Base-by-base conservation (phyloP, 2,797 vertebrate species). In the Prionace glauca region DNA sequence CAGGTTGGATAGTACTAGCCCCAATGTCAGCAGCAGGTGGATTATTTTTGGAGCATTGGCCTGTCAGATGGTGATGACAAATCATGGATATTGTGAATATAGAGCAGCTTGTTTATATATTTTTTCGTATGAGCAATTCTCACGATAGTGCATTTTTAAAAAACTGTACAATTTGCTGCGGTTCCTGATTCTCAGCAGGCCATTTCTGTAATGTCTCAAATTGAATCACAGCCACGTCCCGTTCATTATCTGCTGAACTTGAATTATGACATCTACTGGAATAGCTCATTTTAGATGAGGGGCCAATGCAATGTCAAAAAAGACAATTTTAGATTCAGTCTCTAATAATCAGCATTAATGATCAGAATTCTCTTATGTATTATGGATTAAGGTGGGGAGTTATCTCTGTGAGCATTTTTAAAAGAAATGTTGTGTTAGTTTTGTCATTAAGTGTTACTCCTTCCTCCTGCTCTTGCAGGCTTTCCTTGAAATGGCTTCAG, bases 401-500 rank as follows among this genome's bases (percentile, higher is more conserved):
- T 29, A 60, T 26, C 29, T 29, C 50, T 26, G 8, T 20, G 88
- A 62, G 32, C 32, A 7, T 88, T 45, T 24, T 36, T 14, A 36
- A 65, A 29, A 91, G 14, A 91, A n/a, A 56, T 90, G 2, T 50
- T 72, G 20, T 94, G 56, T 60, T 77, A 50, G 50, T 74, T 32
- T 50, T 95, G 29, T 77, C 41, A 71, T 56, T 12, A 45, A 56
- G 45, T 77, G 12, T 26, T 95, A 50, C 3, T 90, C 62, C 20
- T 18, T 41, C 45, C 50, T 24, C n/a, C 95, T 95, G 96, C 95
- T 97, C 94, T 96, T 69, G 9, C 96, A 99, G 99, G 99, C 98
- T 22, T 98, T 99, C 97, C 97, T 99, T 97, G 98, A 99, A 97
- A 99, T 99, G 98, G 98, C 98, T 96, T 98, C 98, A n/a, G 97